Base-by-base conservation (phyloP, 2,113 vertebrate species). In the Acrocephalus kingi region DNA sequence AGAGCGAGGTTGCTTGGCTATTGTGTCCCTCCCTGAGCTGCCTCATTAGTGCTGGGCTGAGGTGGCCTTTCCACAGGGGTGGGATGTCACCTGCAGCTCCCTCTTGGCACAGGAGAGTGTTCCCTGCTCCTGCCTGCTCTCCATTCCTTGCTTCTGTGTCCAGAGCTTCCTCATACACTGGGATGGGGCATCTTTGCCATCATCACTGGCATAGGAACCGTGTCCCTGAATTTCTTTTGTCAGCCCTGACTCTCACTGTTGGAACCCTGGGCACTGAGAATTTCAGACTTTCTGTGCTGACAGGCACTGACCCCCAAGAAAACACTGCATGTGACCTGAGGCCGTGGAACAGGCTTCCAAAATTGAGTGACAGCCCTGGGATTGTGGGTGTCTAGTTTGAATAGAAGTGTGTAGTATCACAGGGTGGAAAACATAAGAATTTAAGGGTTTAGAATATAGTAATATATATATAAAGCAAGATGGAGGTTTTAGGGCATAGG, bases 121-220 rank as follows among this genome's bases (percentile, higher is more conserved):
- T 66, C 56, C 72, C 31, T 22, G 24, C 41, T 79, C 66, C 81
- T 73, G 54, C 63, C 69, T 2, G 4, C 55, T 78, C 58, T 31
- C 24, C 4, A 3, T n/a, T 25, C 25, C 35, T 46, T 0, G 2
- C 31, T 5, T 25, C 63, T 10, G 21, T 39, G 30, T 45, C n/a
- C 68, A 25, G 49, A 85, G 31, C 62, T 43, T 45, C 21, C 45
- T 48, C 33, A 21, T 33, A 55, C 51, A 1, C 22, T 20, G 59
- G 48, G 22, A 43, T 54, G 58, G 49, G 8, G 37, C 21, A 3
- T 31, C 62, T 43, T 55, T 18, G 30, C 79, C 8, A 0, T 41
- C 12, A 1, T 33, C 62, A 21, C 39, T 9, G 6, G 48, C 18
- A 0, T 2, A 25, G 49, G 35, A 77, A 30, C 3, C 1, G 2